Base-by-base conservation (phyloP, 2,888 invertebrate genomes). In the Meteorus cinctellus region DNA sequence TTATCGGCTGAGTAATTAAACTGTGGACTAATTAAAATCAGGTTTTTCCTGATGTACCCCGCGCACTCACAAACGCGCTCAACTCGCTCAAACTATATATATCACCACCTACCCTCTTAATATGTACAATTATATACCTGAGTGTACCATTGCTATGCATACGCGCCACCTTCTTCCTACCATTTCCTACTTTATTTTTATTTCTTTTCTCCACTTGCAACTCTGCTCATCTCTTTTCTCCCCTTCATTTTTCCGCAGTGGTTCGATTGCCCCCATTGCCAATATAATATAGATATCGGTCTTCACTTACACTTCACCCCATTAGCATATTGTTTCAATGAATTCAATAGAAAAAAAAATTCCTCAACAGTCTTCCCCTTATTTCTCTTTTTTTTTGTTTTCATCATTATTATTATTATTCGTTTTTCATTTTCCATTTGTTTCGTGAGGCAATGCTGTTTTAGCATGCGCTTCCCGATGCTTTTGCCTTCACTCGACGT, bases 11-110 rank as follows among this genome's bases (percentile, higher is more conserved):
- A 89, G 89, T 89, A 89, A 89, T 89, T 89, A 89, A 89, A 89
- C 89, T 89, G 89, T 88, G 89, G 89, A 89, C 89, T 89, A 89
- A 89, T 89, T 89, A 89, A 89, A 89, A 89, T 89, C 89, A 89
- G 89, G 89, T 89, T 89, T 41, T 89, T 55, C 55, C 89, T 89
- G 89, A 87, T 88, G 87, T 87, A 86, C 86, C 85, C 84, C 84
- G 55, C 55, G 55, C n/a, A 4, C 6, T 10, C 14, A 45, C 48
- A n/a, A 48, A 48, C n/a, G 14, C 48, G 48, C 48, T 48, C 24
- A 48, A 55, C 55, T 55, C 24, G 8, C 19, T 55, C 55, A 55
- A 55, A 77, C 79, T 60, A 76, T 72, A 55, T 19, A n/a, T 55
- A 55, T n/a, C 4, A 48, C 48, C n/a, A 48, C 48, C 48, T 48